Evolutionary conservation across 2,888 invertebrate species (phyloP).

Genomic region (Pharmacophagus antenor): DNA sequence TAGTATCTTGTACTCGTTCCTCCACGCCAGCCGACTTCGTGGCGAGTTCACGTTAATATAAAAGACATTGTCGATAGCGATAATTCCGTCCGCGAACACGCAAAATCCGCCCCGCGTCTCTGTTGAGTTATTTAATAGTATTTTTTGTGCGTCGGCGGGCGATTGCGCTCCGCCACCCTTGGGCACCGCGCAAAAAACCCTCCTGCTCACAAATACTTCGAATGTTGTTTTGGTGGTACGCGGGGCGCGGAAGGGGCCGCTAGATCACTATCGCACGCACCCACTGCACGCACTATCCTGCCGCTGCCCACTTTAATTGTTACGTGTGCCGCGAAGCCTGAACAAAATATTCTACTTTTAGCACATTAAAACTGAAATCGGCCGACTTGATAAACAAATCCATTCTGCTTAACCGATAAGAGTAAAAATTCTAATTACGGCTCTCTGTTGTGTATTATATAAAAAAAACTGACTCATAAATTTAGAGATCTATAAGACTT

Average conservation of each 20-base stretch:
- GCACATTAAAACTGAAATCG: conserved; percentile 31
- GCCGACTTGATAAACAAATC: conserved; percentile 24
- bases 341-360: conserved; percentile 28
- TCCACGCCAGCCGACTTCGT: conserved; percentile 23
- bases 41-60: conserved; percentile 45
- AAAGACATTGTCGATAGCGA: conserved; percentile 63
- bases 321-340: conserved; percentile 56
- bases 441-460: not conserved
- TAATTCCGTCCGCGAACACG: conserved; percentile 76
- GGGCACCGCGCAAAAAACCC: conserved; percentile 79
- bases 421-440: not conserved
- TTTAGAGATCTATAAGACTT: too few species aligned
- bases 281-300: conserved; percentile 79
- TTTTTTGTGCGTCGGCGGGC: conserved; percentile 76
- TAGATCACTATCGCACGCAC: conserved; percentile 77
- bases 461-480: not conserved
- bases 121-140: conserved; percentile 78
- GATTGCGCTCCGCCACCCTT: conserved; percentile 78
- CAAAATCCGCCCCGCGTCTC: conserved; percentile 71
- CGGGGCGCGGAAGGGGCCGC: conserved; percentile 49
- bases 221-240: conserved; percentile 72
- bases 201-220: conserved; percentile 73
- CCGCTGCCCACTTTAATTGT: conserved; percentile 75
- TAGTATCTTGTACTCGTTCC: not conserved
- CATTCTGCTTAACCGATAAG: conserved; percentile 25